phyloP scores from a whole-genome alignment of 2,888 invertebrate genomes.

The Cotesia congregata region DNA sequence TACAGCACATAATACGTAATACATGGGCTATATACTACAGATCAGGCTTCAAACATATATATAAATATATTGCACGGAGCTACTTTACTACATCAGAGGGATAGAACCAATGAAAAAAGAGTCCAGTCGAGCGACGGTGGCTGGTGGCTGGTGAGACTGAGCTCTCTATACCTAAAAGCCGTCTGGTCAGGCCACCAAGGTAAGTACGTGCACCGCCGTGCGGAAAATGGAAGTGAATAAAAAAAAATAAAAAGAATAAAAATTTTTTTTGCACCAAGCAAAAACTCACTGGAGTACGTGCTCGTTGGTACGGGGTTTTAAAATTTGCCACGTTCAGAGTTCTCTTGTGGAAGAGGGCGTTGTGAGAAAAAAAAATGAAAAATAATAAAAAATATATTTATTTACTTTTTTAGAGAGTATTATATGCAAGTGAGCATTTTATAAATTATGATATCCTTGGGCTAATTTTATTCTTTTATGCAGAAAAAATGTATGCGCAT shows the following conservation, averaged over 20 bases:
- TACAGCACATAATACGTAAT: background rate
- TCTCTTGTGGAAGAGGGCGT: constrained; percentile 24
- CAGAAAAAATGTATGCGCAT: constrained; percentile 8
- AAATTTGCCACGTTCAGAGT: constrained; percentile 35
- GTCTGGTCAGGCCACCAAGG: constrained; percentile 46
- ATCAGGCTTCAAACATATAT: background rate
- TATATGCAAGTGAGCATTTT: constrained; percentile 16
- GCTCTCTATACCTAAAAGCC: constrained; percentile 58
- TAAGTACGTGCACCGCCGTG: constrained; percentile 46
- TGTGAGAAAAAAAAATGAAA: constrained; percentile 26
- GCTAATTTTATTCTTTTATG: constrained; percentile 28
- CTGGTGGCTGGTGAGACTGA: constrained; percentile 23
- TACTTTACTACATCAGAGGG: background rate
- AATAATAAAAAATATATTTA: constrained; percentile 33
- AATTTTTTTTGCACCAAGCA: constrained; percentile 24
- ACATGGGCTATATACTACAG: constrained; percentile 27
- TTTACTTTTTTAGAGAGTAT: background rate
- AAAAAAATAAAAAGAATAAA: constrained; percentile 41
- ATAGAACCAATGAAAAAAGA: constrained; percentile 23
- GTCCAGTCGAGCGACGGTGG: constrained; percentile 33
- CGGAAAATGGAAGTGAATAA: constrained; percentile 42
- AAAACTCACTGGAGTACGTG: constrained; percentile 30
- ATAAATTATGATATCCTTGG: constrained; percentile 22
- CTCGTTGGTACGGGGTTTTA: constrained; percentile 37
- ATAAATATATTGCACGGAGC: constrained; percentile 22